These are phyloP conservation scores for Vulpes vulpes DNA, from an alignment of 2,113 vertebrate species.

Conservation along the genomic window DNA sequence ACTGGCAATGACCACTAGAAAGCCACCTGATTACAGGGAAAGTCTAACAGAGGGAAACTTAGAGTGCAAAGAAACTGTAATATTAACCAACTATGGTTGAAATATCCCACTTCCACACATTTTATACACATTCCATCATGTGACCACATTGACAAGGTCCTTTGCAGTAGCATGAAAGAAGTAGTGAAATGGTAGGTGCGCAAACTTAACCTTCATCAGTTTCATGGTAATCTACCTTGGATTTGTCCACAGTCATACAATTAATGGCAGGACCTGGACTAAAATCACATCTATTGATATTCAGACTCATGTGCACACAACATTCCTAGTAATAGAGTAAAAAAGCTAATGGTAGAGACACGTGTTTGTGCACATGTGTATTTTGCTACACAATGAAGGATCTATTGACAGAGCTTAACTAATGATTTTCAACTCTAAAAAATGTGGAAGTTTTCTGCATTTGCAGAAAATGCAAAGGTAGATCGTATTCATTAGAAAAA, in stretches of 20 bases:
- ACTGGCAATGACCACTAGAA: not conserved
- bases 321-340: not conserved
- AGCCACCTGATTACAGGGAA: not conserved
- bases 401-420: not conserved
- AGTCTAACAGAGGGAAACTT: not conserved
- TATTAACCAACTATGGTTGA: not conserved
- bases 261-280: not conserved
- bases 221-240: not conserved
- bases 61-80: not conserved
- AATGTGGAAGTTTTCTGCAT: not conserved
- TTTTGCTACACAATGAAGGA: not conserved
- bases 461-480: not conserved
- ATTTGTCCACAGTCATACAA: not conserved
- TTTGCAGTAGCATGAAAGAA: not conserved
- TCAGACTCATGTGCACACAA: not conserved
- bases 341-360: not conserved
- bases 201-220: not conserved
- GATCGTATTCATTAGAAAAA: conserved; percentile 30
- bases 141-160: not conserved
- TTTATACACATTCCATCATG: not conserved
- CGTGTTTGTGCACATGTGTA: not conserved
- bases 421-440: not conserved
- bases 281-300: not conserved
- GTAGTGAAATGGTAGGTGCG: not conserved
- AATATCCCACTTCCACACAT: not conserved